phyloP scores from a whole-genome alignment of 1,140 invertebrate genomes.

The Ylistrum balloti region DNA sequence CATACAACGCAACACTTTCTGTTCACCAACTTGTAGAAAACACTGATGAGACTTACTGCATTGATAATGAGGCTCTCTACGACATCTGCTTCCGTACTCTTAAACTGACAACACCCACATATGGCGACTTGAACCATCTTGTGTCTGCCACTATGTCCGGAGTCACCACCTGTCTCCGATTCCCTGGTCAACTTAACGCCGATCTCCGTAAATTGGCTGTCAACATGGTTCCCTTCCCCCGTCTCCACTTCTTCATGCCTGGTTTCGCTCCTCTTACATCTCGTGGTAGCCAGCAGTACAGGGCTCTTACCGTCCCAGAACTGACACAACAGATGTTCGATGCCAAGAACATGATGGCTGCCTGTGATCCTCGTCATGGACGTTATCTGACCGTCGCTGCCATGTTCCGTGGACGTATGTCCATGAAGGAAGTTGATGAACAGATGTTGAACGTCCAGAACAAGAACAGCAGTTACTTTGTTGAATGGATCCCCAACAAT shows the following conservation, averaged over 20 bases:
- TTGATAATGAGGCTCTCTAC: constrained; percentile 92
- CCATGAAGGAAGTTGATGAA: constrained; percentile 95
- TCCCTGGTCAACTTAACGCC: constrained; percentile 87
- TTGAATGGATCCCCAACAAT: constrained; percentile 88
- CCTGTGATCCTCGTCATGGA: constrained; percentile 89
- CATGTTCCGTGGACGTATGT: constrained; percentile 96
- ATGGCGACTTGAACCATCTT: constrained; percentile 85
- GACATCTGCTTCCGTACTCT: constrained; percentile 96
- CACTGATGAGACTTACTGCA: constrained; percentile 86
- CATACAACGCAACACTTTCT: constrained; percentile 87
- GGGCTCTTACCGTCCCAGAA: constrained; percentile 90
- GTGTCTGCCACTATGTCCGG: constrained; percentile 88
- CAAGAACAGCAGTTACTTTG: constrained; percentile 92
- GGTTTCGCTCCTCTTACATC: constrained; percentile 97
- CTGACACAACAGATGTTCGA: constrained; percentile 83
- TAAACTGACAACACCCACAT: constrained; percentile 89
- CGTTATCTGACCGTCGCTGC: constrained; percentile 89
- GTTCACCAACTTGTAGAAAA: constrained; percentile 92
- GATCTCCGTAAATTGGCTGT: constrained; percentile 97
- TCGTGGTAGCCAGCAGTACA: constrained; percentile 84
- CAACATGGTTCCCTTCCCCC: constrained; percentile 98
- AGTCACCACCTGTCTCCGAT: constrained; percentile 87
- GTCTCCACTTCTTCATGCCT: constrained; percentile 98
- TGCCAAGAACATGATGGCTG: constrained; percentile 14
- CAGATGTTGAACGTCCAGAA: constrained; percentile 92